Evolutionary conservation across 2,797 vertebrate species (phyloP).

Genomic region (Melanitta fusca): DNA sequence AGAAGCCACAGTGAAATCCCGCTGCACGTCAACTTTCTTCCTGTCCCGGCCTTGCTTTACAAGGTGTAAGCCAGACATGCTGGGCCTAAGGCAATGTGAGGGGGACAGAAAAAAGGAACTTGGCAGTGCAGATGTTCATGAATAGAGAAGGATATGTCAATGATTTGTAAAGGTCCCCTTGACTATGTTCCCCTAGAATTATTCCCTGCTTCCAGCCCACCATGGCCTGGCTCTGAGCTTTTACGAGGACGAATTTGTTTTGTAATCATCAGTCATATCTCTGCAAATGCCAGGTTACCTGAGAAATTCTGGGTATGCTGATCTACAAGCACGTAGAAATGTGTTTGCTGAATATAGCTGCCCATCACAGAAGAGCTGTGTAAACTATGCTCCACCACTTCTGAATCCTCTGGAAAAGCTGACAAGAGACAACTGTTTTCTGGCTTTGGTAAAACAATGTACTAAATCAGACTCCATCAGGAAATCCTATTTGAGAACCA

Average conservation of each 20-base stretch:
- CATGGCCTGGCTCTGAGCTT: background rate
- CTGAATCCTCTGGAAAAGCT: background rate
- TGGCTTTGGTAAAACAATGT: background rate
- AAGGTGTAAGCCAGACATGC: conserved; percentile 96
- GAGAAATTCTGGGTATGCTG: background rate
- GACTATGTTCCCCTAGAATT: background rate
- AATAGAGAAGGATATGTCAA: rapidly evolving
- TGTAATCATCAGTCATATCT: background rate
- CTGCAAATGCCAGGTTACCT: background rate
- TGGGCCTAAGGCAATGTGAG: conserved; percentile 81
- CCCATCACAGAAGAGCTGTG: background rate
- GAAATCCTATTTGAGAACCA: background rate
- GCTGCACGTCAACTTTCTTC: conserved; percentile 92
- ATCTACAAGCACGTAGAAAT: background rate
- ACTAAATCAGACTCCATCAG: background rate
- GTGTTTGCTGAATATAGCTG: rapidly evolving
- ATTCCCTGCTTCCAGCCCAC: background rate
- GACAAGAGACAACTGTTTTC: background rate
- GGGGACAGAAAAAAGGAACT: background rate
- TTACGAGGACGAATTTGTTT: background rate
- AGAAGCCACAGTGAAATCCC: conserved; percentile 97
- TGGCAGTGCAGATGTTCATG: background rate
- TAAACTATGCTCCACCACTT: background rate
- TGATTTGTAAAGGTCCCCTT: background rate
- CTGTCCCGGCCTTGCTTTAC: conserved; percentile 95